A percentile compares a stretch with the other conserved stretches of the same genome.
phyloP scores from a whole-genome alignment of 2,888 invertebrate genomes.

The Apotomis turbidana region DNA sequence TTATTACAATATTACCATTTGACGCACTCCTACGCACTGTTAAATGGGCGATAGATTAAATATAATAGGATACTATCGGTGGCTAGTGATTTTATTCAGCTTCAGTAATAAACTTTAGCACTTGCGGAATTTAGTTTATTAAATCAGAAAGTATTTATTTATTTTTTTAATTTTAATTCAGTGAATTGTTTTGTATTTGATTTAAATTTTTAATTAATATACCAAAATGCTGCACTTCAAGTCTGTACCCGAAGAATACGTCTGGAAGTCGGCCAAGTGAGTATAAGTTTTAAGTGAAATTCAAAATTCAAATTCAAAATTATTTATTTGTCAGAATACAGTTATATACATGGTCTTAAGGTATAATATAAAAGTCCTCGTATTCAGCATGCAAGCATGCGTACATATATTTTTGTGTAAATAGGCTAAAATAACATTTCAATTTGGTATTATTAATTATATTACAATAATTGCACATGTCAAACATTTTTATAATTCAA shows the following conservation, averaged over 20 bases:
- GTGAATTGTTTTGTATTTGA: slow-evolving; percentile 29
- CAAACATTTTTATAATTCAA: too few relatives aligned
- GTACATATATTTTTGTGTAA: too few relatives aligned
- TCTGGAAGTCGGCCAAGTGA: slow-evolving; percentile 72
- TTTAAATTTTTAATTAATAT: slow-evolving; percentile 44
- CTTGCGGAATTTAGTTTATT: slow-evolving; percentile 51
- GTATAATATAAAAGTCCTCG: too few relatives aligned
- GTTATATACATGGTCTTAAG: too few relatives aligned
- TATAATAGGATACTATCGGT: slow-evolving; percentile 74
- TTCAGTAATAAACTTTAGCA: slow-evolving; percentile 78
- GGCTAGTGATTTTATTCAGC: slow-evolving; percentile 82
- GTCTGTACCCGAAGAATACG: slow-evolving; percentile 72
- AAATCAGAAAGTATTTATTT: slow-evolving; percentile 55
- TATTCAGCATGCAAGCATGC: too few relatives aligned
- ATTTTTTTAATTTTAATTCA: slow-evolving; percentile 35
- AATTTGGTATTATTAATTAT: too few relatives aligned
- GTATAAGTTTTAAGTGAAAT: slow-evolving; percentile 52
- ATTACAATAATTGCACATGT: too few relatives aligned
- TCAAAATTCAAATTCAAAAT: too few relatives aligned
- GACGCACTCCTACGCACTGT: slow-evolving; percentile 54
- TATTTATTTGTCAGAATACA: too few relatives aligned
- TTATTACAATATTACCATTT: slow-evolving; percentile 60
- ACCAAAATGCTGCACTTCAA: slow-evolving; percentile 75
- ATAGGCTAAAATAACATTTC: too few relatives aligned
- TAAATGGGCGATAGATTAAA: slow-evolving; percentile 81